Base-by-base conservation (phyloP, 2,797 vertebrate genomes). In the Mormyrops attenuatus region DNA sequence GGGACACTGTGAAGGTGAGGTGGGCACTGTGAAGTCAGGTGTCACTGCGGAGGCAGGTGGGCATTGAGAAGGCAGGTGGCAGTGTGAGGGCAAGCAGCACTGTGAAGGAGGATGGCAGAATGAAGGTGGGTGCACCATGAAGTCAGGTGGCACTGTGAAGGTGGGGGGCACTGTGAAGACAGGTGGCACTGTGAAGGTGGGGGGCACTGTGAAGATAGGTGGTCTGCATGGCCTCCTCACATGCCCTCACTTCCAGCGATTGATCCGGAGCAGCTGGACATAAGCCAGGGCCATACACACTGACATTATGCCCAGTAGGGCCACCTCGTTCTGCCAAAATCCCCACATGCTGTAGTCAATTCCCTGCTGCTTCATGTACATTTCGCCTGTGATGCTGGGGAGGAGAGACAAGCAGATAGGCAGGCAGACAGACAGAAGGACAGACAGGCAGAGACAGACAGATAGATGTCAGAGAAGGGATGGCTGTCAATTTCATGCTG, bases 301-400 rank as follows among this genome's bases (percentile, higher is more conserved):
- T 53, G 90, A 0, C 6, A 91, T 91, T 84, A 97, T 96, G 89
- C 94, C 94, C 89, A 95, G n/a, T 90, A 97, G 95, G 85, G 97
- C 96, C 92, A 96, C 94, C 34, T 95, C 86, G 77, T 97, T 97
- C 94, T 96, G 94, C 96, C 96, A 97, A 93, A 96, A 96, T 9
- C 95, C 96, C 96, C 96, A 97, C 0, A 5, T 3, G 0, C 96
- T 96, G 94, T 96, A 95, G 93, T 96, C 94, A 1, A 97, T 93
- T 11, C 47, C 91, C 92, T 95, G 94, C 1, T 2, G 2, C 0
- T 88, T 0, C 91, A 97, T 93, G 90, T 94, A 95, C 38, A 63
- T 0, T 92, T 96, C 96, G 55, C 96, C 96, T 53, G 93, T 89
- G 6, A 96, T 0, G 0, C 96, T 96, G 93, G 85, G 88, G 20